A percentile compares a stretch with the other conserved stretches of the same genome.
Conservation (phyloP, 2,888 invertebrate genomes). For the Eudasyphora cyanicolor region DNA sequence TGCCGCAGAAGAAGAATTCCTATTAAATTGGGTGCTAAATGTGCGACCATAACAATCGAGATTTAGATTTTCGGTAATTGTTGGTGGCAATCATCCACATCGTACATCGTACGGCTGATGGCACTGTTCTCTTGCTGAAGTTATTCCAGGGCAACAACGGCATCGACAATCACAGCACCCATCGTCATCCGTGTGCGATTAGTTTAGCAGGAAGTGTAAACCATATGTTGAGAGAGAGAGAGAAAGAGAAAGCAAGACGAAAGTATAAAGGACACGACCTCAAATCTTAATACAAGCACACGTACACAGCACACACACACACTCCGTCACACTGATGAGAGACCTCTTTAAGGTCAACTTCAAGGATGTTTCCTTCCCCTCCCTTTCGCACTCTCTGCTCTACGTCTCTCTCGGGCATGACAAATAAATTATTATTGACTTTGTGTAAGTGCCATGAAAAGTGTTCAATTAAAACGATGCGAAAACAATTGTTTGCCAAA, state of each 20-base stretch:
- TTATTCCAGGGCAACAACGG: slow-evolving; percentile 4
- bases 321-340: background rate
- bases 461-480: slow-evolving; percentile 51
- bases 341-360: slow-evolving; percentile 50
- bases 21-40: slow-evolving; percentile 65
- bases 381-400: background rate
- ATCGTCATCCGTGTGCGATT: slow-evolving; percentile 43
- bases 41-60: slow-evolving; percentile 59
- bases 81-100: slow-evolving; percentile 28
- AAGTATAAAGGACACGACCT: slow-evolving; percentile 25
- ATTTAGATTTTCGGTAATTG: slow-evolving; percentile 31
- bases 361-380: slow-evolving; percentile 28
- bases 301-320: slow-evolving; percentile 3
- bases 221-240: background rate
- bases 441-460: slow-evolving; percentile 61
- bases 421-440: slow-evolving; percentile 48
- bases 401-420: background rate
- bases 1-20: slow-evolving; percentile 33
- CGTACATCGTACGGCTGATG: background rate
- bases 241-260: background rate
- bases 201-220: slow-evolving; percentile 11
- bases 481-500: slow-evolving; percentile 10
- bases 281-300: slow-evolving; percentile 14
- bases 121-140: slow-evolving; percentile 35
- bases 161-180: slow-evolving; percentile 3